Conservation (phyloP, 2,888 invertebrate genomes). For the Euproctis similis region DNA sequence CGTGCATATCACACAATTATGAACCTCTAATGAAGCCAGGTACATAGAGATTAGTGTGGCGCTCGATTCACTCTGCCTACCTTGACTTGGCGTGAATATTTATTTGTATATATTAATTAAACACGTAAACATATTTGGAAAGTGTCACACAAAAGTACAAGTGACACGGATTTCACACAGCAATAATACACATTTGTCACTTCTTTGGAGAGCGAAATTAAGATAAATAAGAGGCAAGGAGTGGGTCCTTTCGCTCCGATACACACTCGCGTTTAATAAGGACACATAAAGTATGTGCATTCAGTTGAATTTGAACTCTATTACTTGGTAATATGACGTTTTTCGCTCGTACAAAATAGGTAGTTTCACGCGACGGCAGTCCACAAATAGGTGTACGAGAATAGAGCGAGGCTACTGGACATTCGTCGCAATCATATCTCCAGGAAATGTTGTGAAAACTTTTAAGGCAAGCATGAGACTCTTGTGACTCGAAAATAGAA, state of each 20-base stretch:
- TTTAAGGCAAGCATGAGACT: too few relatives aligned
- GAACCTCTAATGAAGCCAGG: too few relatives aligned
- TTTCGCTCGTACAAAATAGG: conserved; percentile 36
- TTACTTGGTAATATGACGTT: conserved; percentile 39
- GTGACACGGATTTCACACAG: conserved; percentile 45
- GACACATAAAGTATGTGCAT: conserved; percentile 27
- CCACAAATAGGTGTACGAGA: conserved; percentile 73
- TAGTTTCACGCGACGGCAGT: conserved; percentile 59
- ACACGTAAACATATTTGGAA: conserved; percentile 27
- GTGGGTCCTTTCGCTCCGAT: conserved; percentile 60
- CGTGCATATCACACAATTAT: too few relatives aligned
- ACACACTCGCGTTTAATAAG: conserved; percentile 33
- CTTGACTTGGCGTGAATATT: too few relatives aligned
- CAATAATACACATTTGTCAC: conserved; percentile 60
- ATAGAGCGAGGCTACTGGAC: conserved; percentile 75
- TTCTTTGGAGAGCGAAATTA: conserved; percentile 62
- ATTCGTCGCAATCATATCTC: conserved; percentile 60
- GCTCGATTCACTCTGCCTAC: too few relatives aligned
- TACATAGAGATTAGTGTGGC: too few relatives aligned
- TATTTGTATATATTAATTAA: conserved; percentile 24
- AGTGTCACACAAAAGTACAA: conserved; percentile 32
- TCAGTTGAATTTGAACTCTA: conserved; percentile 41
- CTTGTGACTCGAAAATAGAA: too few relatives aligned
- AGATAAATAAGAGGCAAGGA: conserved; percentile 68
- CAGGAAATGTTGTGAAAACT: conserved; percentile 44